A percentile compares a stretch with the other conserved stretches of the same genome.
Conservation (phyloP, 2,113 vertebrate genomes). For the Caranx melampygus region DNA sequence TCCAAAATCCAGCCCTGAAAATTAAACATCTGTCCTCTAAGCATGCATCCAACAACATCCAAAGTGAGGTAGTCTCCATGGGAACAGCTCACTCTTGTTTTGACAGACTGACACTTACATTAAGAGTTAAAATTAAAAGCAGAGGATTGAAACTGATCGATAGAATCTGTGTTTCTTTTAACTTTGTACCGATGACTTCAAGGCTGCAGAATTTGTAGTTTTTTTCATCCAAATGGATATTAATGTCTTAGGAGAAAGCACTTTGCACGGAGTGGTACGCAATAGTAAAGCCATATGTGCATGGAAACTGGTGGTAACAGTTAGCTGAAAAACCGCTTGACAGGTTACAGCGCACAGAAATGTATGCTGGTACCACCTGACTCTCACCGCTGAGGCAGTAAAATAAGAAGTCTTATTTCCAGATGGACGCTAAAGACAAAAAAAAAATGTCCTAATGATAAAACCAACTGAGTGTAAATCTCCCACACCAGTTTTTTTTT, state of each 20-base stretch:
- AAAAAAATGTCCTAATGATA: conserved; percentile 43
- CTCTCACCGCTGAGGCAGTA: conserved; percentile 42
- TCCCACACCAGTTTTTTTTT: conserved; percentile 17
- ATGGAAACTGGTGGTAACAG: conserved; percentile 54
- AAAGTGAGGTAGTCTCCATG: background rate
- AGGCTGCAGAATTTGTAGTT: background rate
- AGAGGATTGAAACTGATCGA: background rate
- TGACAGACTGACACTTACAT: conserved; percentile 12
- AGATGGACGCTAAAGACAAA: conserved; percentile 36
- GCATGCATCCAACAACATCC: conserved; percentile 3
- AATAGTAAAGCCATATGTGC: conserved; percentile 58
- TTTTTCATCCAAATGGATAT: conserved; percentile 3
- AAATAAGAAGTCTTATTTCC: conserved; percentile 56
- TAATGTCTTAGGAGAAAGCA: background rate
- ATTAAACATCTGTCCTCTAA: background rate
- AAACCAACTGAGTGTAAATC: conserved; percentile 47
- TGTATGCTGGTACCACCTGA: conserved; percentile 51
- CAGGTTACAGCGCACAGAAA: conserved; percentile 38
- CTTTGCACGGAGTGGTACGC: conserved; percentile 3
- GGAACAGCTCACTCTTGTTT: conserved; percentile 1
- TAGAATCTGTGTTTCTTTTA: conserved; percentile 7
- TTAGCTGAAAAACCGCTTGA: conserved; percentile 50
- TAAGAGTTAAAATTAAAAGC: background rate
- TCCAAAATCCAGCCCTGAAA: background rate
- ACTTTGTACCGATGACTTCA: conserved; percentile 2